These are phyloP conservation scores for Ictalurus furcatus DNA, from an alignment of 2,113 vertebrate species.

Conservation along the genomic window DNA sequence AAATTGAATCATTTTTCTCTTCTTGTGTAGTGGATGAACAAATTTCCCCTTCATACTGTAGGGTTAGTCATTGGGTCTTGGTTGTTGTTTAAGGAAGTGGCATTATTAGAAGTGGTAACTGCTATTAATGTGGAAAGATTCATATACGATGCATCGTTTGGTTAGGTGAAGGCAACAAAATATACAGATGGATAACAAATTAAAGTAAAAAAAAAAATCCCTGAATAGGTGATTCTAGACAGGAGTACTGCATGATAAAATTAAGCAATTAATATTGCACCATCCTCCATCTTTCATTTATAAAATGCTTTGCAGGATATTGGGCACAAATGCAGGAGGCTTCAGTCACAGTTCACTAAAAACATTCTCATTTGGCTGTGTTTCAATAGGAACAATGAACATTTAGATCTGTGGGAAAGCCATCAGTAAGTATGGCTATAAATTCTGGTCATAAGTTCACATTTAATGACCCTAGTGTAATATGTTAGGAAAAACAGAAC, in stretches of 20 bases:
- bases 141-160: background rate
- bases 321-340: background rate
- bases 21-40: background rate
- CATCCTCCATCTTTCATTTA: background rate
- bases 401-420: background rate
- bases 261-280: background rate
- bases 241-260: background rate
- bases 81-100: conserved; percentile 31
- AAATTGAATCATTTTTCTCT: background rate
- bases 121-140: background rate
- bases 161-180: background rate
- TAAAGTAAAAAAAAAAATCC: background rate
- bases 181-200: background rate
- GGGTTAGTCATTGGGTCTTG: conserved; percentile 16
- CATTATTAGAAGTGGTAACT: conserved; percentile 28
- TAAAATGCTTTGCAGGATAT: background rate
- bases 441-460: background rate
- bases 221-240: background rate
- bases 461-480: background rate
- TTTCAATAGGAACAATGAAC: background rate
- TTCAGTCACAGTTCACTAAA: background rate
- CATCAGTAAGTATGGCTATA: background rate
- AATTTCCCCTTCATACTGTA: conserved; percentile 5
- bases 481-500: background rate
- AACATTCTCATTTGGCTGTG: background rate